These are phyloP conservation scores for Xenentodon cancila DNA, from an alignment of 2,797 vertebrate genomes.

Conservation along the genomic window DNA sequence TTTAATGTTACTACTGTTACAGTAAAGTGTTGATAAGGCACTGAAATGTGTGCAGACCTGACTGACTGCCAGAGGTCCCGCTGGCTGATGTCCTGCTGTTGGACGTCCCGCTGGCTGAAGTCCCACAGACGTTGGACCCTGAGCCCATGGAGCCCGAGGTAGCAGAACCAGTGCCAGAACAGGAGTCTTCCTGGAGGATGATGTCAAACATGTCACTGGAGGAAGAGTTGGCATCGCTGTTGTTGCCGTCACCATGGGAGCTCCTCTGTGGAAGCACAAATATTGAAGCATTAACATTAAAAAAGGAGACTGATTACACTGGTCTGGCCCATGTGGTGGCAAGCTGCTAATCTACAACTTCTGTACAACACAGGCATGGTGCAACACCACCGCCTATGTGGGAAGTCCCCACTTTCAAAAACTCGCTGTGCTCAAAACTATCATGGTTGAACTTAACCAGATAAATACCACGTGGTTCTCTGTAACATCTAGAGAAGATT, in stretches of 20 bases:
- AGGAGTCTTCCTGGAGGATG: slow-evolving; percentile 88
- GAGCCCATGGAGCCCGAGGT: slow-evolving; percentile 91
- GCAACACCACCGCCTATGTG: neutral
- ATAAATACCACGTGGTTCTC: too few species aligned
- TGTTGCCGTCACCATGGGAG: slow-evolving; percentile 80
- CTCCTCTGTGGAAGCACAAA: slow-evolving; percentile 60
- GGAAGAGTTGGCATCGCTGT: slow-evolving; percentile 87
- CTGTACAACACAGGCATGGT: neutral
- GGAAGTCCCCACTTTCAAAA: neutral
- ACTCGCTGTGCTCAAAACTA: slow-evolving; percentile 2
- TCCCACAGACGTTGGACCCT: slow-evolving; percentile 85
- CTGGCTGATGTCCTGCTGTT: slow-evolving; percentile 74
- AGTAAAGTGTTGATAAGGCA: neutral
- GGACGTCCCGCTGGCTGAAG: slow-evolving; percentile 82
- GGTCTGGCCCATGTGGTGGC: neutral
- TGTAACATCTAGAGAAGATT: too few species aligned
- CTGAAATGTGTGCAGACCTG: slow-evolving; percentile 54
- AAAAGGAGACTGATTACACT: slow-evolving; percentile 5
- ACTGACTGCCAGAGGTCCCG: slow-evolving; percentile 63
- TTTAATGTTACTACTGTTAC: neutral
- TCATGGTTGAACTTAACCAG: too few species aligned
- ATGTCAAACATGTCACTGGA: slow-evolving; percentile 91
- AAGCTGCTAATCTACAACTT: neutral
- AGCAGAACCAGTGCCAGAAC: slow-evolving; percentile 87
- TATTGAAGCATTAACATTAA: slow-evolving; percentile 2